Evolutionary conservation across 2,888 invertebrate genomes (phyloP), one percentile per base, ranked within the genome.

Genomic region (Leptinotarsa haldemani): DNA sequence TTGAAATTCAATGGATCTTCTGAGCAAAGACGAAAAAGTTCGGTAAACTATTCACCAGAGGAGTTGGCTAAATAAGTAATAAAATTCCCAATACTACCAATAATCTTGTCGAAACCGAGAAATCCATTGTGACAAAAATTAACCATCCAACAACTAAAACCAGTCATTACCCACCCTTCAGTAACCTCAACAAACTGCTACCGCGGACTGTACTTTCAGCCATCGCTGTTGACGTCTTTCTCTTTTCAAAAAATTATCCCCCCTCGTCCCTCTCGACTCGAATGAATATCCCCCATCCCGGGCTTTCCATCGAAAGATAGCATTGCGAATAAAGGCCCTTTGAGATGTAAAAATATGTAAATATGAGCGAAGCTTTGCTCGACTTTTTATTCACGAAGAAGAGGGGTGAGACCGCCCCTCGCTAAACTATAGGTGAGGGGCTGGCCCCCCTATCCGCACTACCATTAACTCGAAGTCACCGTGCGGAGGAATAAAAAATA

Each of bases 261-360:
- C 70, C 72, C 70, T 66, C 56, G 18, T 61, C 69, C 50, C 72
- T 20, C 20, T 58, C 67, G 13, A 61, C 5, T 4, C 61, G 61
- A 61, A 61, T 61, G 61, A 61, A 61, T 61, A 61, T 61, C n/a
- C 61, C 61, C 61, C 72, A 73, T 48, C 65, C 73, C 72, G 69
- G 75, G 78, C 78, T 83, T 70, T 70, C 67, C 85, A 84, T 70
- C 77, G 80, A 82, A 83, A 84, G 84, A 85, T 84, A 85, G 82
- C 85, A 84, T 80, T 81, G 83, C 82, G 82, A 80, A 81, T 85
- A 83, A 81, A 83, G 81, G 82, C 84, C 82, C 85, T 85, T 84
- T 83, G 81, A 80, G 74, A 85, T 85, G 85, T 83, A 85, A 86
- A 87, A 87, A 86, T 86, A 87, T 86, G 86, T 83, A 86, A 84